phyloP scores from a whole-genome alignment of 1,140 invertebrate genomes.

The Drosophila baimaii region DNA sequence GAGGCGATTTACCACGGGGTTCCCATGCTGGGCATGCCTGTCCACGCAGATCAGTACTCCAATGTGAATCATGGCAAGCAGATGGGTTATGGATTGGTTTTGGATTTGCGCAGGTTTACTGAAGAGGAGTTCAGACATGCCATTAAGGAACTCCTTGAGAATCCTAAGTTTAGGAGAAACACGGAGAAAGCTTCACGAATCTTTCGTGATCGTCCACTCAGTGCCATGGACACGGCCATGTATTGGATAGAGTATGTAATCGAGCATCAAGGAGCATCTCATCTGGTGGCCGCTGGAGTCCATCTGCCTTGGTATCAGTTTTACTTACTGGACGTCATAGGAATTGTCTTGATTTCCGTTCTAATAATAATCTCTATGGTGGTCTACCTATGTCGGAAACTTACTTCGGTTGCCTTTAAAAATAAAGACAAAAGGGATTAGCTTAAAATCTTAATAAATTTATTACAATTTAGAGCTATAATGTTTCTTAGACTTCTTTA shows the following conservation, averaged over 20 bases:
- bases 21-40: conserved; percentile 87
- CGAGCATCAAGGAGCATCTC: conserved; percentile 86
- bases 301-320: conserved; percentile 87
- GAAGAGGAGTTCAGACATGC: conserved; percentile 72
- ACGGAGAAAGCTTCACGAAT: conserved; percentile 83
- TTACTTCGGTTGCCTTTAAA: neutral
- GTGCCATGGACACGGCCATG: conserved; percentile 85
- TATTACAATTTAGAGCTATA: neutral
- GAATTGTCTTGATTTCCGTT: conserved; percentile 15
- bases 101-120: conserved; percentile 46
- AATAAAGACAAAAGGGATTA: conserved; percentile 38
- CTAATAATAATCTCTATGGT: conserved; percentile 27
- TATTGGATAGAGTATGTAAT: conserved; percentile 88
- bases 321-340: conserved; percentile 86
- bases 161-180: conserved; percentile 81
- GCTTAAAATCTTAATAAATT: neutral
- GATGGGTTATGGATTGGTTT: conserved; percentile 47
- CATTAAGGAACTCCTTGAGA: conserved; percentile 84
- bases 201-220: conserved; percentile 85
- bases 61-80: conserved; percentile 51
- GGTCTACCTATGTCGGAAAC: conserved; percentile 5
- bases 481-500: neutral
- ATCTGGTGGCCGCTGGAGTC: conserved; percentile 85
- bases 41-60: conserved; percentile 86
- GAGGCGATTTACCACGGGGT: conserved; percentile 87